These are phyloP conservation scores for Incurvaria masculella DNA, from an alignment of 2,888 invertebrate genomes.

Conservation along the genomic window DNA sequence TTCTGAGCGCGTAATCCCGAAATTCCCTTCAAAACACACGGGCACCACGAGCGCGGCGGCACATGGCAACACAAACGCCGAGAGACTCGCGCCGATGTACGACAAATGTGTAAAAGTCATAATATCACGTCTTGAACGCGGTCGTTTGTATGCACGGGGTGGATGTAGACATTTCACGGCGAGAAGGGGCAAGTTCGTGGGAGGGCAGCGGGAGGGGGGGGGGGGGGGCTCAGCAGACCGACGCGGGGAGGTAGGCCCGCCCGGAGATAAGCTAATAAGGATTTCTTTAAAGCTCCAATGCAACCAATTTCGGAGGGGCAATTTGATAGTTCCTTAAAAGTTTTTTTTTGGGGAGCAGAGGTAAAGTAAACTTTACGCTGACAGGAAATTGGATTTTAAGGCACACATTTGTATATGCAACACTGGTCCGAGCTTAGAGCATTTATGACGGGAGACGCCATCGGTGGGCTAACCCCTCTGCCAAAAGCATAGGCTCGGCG, in stretches of 20 bases:
- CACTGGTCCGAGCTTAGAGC: no score
- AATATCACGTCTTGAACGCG: constrained; percentile 41
- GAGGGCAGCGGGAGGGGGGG: constrained; percentile 3
- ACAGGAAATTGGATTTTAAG: no score
- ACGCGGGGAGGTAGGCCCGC: neutral
- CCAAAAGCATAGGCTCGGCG: no score
- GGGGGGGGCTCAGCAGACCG: neutral
- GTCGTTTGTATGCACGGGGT: constrained; percentile 58
- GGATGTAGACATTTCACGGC: constrained; percentile 52
- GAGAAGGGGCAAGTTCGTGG: constrained; percentile 16
- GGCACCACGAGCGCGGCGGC: no score
- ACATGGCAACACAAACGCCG: no score
- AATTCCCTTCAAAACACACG: no score
- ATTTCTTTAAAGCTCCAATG: neutral
- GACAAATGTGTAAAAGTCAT: constrained; percentile 47
- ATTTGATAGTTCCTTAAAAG: neutral
- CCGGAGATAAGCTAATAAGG: neutral
- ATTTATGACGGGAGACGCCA: no score
- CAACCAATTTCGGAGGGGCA: neutral
- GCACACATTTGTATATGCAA: no score
- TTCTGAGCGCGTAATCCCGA: neutral
- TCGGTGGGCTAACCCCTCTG: no score
- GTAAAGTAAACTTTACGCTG: no score
- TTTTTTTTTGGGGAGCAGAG: neutral
- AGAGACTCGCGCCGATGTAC: constrained; percentile 29